Percentiles rank a stretch among this genome's conserved stretches.
phyloP scores from a whole-genome alignment of 2,888 invertebrate genomes.

The Stenodera caucasica region DNA sequence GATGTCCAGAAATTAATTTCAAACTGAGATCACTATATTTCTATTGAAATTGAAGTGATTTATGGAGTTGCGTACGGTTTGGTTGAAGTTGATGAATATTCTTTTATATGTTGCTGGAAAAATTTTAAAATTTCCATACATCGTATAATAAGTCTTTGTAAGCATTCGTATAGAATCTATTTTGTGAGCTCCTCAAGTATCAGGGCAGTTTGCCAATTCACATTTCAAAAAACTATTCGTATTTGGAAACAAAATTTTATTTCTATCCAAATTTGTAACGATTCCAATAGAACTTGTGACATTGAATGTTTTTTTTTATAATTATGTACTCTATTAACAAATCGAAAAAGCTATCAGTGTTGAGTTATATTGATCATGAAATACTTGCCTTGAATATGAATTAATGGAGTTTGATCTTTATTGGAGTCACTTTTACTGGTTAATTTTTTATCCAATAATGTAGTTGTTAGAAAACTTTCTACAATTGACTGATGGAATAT shows the following conservation, averaged over 20 bases:
- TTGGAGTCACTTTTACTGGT: neutral
- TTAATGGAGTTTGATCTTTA: neutral
- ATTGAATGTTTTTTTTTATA: neutral
- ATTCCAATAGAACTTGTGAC: neutral
- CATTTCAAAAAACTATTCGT: neutral
- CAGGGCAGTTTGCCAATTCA: slow-evolving; percentile 1
- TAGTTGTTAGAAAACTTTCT: neutral
- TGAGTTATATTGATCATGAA: neutral
- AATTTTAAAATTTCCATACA: no score
- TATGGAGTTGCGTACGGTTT: no score
- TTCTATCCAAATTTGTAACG: neutral
- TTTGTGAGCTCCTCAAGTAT: neutral
- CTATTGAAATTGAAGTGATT: no score
- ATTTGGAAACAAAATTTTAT: neutral
- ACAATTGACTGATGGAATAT: neutral
- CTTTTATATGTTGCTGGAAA: no score
- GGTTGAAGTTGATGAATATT: no score
- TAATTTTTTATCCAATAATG: neutral
- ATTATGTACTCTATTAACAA: neutral
- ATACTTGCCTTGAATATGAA: neutral
- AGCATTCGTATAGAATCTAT: neutral
- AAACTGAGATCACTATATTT: no score
- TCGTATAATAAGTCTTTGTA: neutral
- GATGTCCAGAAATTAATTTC: no score
- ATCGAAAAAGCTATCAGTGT: neutral